phyloP scores from a whole-genome alignment of 2,797 vertebrate species.

The Leuciscus waleckii region DNA sequence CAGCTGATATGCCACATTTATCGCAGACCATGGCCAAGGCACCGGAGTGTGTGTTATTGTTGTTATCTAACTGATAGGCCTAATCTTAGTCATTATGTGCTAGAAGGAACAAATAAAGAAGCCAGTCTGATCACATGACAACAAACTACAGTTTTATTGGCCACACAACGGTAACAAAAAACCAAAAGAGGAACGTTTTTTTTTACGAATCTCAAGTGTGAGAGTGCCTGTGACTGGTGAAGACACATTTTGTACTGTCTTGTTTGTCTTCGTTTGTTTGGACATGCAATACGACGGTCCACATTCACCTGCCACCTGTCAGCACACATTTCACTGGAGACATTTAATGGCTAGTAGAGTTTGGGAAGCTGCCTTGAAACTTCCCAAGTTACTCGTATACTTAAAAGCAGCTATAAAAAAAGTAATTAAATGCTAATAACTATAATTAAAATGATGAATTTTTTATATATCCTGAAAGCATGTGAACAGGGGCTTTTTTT shows the following conservation, averaged over 20 bases:
- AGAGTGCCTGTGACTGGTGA: background rate
- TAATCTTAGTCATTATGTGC: constrained; percentile 53
- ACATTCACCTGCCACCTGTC: constrained; percentile 37
- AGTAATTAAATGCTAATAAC: background rate
- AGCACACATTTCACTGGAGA: constrained; percentile 24
- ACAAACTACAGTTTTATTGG: constrained; percentile 22
- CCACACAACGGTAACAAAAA: background rate
- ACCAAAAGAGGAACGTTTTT: background rate
- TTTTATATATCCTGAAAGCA: background rate
- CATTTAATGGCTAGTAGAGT: background rate
- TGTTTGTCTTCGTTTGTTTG: constrained; percentile 38
- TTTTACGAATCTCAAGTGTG: background rate
- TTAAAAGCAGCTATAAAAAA: background rate
- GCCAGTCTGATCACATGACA: background rate
- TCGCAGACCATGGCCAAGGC: constrained; percentile 19
- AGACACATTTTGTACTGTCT: constrained; percentile 11
- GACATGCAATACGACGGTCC: background rate
- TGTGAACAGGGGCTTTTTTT: background rate
- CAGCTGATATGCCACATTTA: constrained; percentile 1
- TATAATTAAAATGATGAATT: background rate
- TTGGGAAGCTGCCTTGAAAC: constrained; percentile 8
- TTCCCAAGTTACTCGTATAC: background rate
- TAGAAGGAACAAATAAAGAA: constrained; percentile 32
- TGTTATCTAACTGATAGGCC: constrained; percentile 51
- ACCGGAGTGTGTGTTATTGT: constrained; percentile 29